Evolutionary conservation across 2,888 invertebrate genomes (phyloP).

Genomic region (Zhuqinia jingwanae): DNA sequence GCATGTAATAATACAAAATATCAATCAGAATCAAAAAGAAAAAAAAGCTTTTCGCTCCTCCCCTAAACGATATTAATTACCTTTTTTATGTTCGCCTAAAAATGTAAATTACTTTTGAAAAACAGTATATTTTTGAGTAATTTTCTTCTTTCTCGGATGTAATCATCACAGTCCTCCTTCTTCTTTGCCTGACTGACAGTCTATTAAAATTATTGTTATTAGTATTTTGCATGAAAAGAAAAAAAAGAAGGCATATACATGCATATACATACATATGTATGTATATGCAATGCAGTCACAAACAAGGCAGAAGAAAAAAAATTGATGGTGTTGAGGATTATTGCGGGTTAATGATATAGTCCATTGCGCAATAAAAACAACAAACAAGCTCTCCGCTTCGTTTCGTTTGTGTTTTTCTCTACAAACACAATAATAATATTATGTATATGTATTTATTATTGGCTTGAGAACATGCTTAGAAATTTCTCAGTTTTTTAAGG

Average conservation of each 20-base stretch:
- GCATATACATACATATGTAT: not conserved
- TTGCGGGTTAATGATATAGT: conserved; percentile 51
- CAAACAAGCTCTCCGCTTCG: conserved; percentile 23
- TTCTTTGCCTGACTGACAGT: conserved; percentile 40
- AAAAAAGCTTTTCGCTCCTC: conserved; percentile 27
- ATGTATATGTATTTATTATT: too few species aligned
- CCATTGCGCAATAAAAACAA: conserved; percentile 37
- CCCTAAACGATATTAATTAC: conserved; percentile 60
- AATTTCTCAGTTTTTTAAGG: not conserved
- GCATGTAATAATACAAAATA: not conserved
- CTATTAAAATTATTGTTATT: conserved; percentile 47
- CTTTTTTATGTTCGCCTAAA: conserved; percentile 53
- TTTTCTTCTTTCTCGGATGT: conserved; percentile 50
- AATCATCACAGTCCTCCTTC: conserved; percentile 50
- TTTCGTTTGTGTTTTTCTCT: not conserved
- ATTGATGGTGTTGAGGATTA: conserved; percentile 47
- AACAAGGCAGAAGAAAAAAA: conserved; percentile 1
- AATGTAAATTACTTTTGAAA: conserved; percentile 48
- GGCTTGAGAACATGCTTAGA: too few species aligned
- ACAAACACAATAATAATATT: too few species aligned
- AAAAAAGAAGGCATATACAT: not conserved
- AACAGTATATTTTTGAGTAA: conserved; percentile 46
- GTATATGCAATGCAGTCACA: not conserved
- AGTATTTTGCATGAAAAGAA: conserved; percentile 24
- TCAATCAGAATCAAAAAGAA: conserved; percentile 42